A percentile compares a stretch with the other conserved stretches of the same genome.
Conservation (phyloP, 2,888 invertebrate genomes). For the Parascotia fuliginaria region DNA sequence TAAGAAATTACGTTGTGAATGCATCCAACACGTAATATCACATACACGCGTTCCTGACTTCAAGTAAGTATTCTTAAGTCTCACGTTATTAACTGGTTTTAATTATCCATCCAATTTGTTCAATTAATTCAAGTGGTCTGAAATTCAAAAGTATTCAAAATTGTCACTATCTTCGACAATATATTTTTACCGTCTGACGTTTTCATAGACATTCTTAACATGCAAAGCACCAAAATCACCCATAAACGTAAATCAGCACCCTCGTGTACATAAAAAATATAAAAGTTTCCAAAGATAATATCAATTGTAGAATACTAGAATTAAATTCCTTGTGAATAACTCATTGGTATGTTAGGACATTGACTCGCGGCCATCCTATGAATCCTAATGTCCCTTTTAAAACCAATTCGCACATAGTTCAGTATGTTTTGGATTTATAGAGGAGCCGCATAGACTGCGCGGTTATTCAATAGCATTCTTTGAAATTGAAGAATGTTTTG, state of each 20-base stretch:
- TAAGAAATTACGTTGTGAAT: no score
- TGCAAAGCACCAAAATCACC: slow-evolving; percentile 14
- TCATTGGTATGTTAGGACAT: slow-evolving; percentile 43
- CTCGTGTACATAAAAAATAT: slow-evolving; percentile 11
- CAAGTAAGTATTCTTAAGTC: no score
- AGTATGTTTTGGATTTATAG: slow-evolving; percentile 21
- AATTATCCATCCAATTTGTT: no score
- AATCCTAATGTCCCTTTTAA: slow-evolving; percentile 44
- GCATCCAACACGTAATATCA: no score
- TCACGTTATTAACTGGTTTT: no score
- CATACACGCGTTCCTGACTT: no score
- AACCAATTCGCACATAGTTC: slow-evolving; percentile 41
- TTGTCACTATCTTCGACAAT: neutral
- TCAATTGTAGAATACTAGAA: slow-evolving; percentile 9
- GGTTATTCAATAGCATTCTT: slow-evolving; percentile 21
- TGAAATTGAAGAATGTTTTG: slow-evolving; percentile 3
- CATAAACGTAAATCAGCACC: slow-evolving; percentile 10
- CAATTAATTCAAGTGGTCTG: no score
- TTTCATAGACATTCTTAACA: slow-evolving; percentile 10
- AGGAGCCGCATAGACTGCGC: slow-evolving; percentile 9
- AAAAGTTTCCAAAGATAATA: slow-evolving; percentile 20
- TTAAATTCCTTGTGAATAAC: slow-evolving; percentile 12
- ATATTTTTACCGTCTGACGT: slow-evolving; percentile 19
- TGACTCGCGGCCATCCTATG: slow-evolving; percentile 12
- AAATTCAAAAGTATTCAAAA: neutral